Conservation (phyloP, 2,113 vertebrate genomes). For the Xenopus borealis region DNA sequence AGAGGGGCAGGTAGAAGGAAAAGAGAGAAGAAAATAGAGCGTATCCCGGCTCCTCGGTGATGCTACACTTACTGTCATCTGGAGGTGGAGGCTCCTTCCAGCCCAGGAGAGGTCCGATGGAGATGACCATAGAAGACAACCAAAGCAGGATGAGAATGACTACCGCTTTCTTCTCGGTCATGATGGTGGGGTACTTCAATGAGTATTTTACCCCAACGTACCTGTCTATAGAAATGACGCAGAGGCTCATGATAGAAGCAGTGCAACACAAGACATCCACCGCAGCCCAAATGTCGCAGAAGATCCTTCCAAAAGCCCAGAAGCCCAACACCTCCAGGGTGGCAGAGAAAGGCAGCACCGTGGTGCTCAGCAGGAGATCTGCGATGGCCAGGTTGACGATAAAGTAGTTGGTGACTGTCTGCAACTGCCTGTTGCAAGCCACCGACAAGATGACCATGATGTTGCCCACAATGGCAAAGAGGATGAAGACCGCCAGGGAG, state of each 20-base stretch:
- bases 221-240: slow-evolving; percentile 93
- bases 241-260: slow-evolving; percentile 96
- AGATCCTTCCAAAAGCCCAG: slow-evolving; percentile 92
- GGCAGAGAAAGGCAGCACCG: slow-evolving; percentile 92
- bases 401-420: slow-evolving; percentile 96
- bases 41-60: slow-evolving; percentile 94
- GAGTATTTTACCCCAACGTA: slow-evolving; percentile 96
- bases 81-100: slow-evolving; percentile 92
- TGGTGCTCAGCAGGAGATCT: slow-evolving; percentile 86
- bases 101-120: slow-evolving; percentile 90
- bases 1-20: slow-evolving; percentile 94
- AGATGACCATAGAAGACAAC: slow-evolving; percentile 88
- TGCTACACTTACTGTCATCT: slow-evolving; percentile 85
- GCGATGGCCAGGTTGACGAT: slow-evolving; percentile 96
- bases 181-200: slow-evolving; percentile 92
- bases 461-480: slow-evolving; percentile 91
- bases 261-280: slow-evolving; percentile 98
- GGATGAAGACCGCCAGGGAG: slow-evolving; percentile 83
- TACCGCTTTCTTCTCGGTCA: slow-evolving; percentile 89
- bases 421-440: slow-evolving; percentile 89
- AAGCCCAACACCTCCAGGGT: slow-evolving; percentile 91
- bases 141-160: slow-evolving; percentile 85
- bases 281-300: slow-evolving; percentile 97
- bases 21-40: slow-evolving; percentile 95
- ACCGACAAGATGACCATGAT: slow-evolving; percentile 94